phyloP scores from a whole-genome alignment of 2,797 vertebrate genomes.

The Danio aesculapii region DNA sequence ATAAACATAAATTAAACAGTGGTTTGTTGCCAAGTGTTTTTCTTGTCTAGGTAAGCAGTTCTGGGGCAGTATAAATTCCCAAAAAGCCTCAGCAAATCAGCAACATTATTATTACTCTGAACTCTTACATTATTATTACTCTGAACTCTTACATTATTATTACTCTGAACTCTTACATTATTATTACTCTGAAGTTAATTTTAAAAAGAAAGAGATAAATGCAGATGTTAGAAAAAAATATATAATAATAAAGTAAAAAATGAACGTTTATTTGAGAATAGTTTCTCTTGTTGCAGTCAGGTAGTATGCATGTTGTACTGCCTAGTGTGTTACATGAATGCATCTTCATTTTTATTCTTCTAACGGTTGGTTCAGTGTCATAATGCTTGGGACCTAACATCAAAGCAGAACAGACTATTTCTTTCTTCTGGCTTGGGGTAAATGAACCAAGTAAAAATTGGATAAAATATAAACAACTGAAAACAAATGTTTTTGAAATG shows the following conservation, averaged over 20 bases:
- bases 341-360: slow-evolving; percentile 6
- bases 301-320: neutral
- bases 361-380: neutral
- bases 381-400: neutral
- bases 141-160: too few relatives aligned
- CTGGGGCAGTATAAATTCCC: neutral
- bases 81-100: neutral
- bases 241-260: too few relatives aligned
- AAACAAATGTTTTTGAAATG: too few relatives aligned
- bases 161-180: too few relatives aligned
- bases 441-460: too few relatives aligned
- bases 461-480: too few relatives aligned
- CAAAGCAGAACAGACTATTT: neutral
- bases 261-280: too few relatives aligned
- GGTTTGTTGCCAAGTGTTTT: neutral
- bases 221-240: too few relatives aligned
- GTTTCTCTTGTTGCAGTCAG: slow-evolving; percentile 6
- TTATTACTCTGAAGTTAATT: too few relatives aligned
- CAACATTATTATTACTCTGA: neutral
- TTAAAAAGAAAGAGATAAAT: too few relatives aligned
- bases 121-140: too few relatives aligned
- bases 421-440: neutral
- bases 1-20: neutral
- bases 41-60: neutral
- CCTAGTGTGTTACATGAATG: slow-evolving; percentile 6